A percentile compares a stretch with the other conserved stretches of the same genome.
phyloP scores from a whole-genome alignment of 2,888 invertebrate species.

The Thymelicus acteon region DNA sequence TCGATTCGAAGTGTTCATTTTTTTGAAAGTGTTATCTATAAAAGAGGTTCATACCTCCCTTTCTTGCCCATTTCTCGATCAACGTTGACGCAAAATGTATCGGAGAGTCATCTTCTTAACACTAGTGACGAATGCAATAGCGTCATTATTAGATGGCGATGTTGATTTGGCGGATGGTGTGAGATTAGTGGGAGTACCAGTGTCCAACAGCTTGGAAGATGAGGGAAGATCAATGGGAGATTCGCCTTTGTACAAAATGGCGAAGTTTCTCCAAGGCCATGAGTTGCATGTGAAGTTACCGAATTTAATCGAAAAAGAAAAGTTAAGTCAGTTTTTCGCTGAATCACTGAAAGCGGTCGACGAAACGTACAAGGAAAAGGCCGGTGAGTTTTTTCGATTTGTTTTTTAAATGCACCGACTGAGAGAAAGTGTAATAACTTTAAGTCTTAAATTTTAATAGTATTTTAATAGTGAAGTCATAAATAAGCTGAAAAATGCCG shows the following conservation, averaged over 20 bases:
- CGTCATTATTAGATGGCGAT: constrained; percentile 77
- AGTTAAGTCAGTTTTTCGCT: constrained; percentile 85
- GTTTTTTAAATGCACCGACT: background rate
- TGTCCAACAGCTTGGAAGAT: constrained; percentile 77
- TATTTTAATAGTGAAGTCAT: background rate
- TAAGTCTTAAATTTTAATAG: background rate
- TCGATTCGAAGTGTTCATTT: constrained; percentile 64
- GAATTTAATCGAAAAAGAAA: constrained; percentile 87
- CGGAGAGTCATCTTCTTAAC: constrained; percentile 54
- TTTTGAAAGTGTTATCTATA: constrained; percentile 80
- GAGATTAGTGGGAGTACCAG: constrained; percentile 83
- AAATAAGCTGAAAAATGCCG: too few species aligned
- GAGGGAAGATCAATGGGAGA: constrained; percentile 78
- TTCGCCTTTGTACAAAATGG: constrained; percentile 83
- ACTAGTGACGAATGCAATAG: constrained; percentile 52
- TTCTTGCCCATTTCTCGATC: constrained; percentile 73
- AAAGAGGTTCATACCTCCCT: constrained; percentile 64
- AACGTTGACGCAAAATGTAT: constrained; percentile 67
- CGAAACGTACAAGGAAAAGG: constrained; percentile 72
- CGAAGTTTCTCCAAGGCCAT: constrained; percentile 88
- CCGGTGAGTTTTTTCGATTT: constrained; percentile 70
- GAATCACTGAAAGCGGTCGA: constrained; percentile 81
- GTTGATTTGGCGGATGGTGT: constrained; percentile 87
- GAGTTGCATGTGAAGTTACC: constrained; percentile 90
- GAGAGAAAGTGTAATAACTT: background rate